A percentile compares a stretch with the other conserved stretches of the same genome.
Conservation (phyloP, 2,113 vertebrate genomes). For the Pavo muticus region DNA sequence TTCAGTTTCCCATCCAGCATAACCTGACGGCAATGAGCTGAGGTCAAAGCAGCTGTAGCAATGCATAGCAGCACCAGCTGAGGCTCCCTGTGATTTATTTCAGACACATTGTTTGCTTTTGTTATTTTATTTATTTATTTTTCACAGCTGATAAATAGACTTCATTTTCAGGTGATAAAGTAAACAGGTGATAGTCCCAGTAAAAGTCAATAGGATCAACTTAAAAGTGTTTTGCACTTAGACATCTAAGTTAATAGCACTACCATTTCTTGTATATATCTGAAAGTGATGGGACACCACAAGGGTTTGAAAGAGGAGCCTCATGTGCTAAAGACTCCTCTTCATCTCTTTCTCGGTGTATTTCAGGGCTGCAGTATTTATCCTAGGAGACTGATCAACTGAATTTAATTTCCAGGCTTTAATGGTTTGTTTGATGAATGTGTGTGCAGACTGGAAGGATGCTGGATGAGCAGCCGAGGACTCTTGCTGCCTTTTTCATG, state of each 20-base stretch:
- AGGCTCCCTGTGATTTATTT: neutral
- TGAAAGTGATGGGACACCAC: neutral
- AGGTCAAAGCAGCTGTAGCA: neutral
- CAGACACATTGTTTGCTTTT: neutral
- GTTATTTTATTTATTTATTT: neutral
- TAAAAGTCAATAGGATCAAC: neutral
- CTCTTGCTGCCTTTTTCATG: neutral
- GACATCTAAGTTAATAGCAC: neutral
- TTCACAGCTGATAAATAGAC: neutral
- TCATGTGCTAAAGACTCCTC: neutral
- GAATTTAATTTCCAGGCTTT: neutral
- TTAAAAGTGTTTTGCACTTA: neutral
- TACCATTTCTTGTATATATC: neutral
- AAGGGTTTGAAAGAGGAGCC: neutral
- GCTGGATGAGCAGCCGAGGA: conserved; percentile 13
- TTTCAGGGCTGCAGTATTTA: neutral
- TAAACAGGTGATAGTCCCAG: neutral
- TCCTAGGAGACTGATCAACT: neutral
- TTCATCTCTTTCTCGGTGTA: neutral
- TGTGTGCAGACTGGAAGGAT: neutral
- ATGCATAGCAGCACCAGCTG: neutral
- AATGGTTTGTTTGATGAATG: neutral
- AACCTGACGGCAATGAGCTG: neutral
- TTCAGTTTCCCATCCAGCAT: neutral
- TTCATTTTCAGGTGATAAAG: neutral